phyloP scores from a whole-genome alignment of 2,113 vertebrate species.

The Erinaceus europaeus region DNA sequence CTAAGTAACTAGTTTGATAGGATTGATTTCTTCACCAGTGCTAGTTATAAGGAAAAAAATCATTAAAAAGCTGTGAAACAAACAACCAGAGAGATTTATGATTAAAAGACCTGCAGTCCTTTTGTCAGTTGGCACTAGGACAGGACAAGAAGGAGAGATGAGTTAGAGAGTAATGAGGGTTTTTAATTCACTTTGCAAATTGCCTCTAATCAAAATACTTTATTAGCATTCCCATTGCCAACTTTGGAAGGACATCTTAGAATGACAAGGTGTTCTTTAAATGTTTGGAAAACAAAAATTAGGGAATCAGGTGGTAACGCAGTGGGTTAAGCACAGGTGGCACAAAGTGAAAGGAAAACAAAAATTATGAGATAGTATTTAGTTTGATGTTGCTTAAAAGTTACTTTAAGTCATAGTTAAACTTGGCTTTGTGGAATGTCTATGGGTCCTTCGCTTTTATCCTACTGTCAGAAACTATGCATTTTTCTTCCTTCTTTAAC shows the following conservation, averaged over 20 bases:
- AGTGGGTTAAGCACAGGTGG: no score
- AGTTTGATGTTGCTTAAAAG: not conserved
- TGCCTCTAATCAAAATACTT: conserved; percentile 43
- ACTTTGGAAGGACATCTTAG: not conserved
- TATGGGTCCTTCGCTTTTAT: not conserved
- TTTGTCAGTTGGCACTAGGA: not conserved
- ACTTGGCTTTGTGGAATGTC: not conserved
- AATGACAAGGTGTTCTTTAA: conserved; percentile 43
- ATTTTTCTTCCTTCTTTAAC: not conserved
- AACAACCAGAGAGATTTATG: not conserved
- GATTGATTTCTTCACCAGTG: not conserved
- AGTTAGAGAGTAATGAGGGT: conserved; percentile 14
- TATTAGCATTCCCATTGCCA: conserved; percentile 15
- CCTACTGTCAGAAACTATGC: not conserved
- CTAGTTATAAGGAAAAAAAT: conserved; percentile 16
- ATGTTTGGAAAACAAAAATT: not conserved
- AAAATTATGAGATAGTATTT: no score
- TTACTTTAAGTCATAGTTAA: not conserved
- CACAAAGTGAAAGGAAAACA: no score
- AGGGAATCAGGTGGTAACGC: not conserved
- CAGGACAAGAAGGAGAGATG: not conserved
- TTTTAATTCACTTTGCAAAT: conserved; percentile 43
- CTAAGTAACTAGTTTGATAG: not conserved
- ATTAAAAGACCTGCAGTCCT: conserved; percentile 10
- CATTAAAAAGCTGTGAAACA: conserved; percentile 38